phyloP scores from a whole-genome alignment of 2,888 invertebrate genomes.

The Clusia tigrina region DNA sequence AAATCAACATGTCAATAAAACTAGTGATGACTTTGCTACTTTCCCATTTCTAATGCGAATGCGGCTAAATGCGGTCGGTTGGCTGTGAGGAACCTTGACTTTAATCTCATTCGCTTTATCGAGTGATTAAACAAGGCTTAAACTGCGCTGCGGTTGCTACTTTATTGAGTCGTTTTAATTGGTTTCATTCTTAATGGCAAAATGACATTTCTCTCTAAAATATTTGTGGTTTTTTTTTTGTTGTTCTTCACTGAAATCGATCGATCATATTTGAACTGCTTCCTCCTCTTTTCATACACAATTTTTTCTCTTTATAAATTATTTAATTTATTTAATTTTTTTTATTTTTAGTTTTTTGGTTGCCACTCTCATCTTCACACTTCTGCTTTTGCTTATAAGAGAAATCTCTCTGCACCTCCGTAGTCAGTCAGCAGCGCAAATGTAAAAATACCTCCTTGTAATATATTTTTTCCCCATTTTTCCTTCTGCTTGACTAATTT shows the following conservation, averaged over 20 bases:
- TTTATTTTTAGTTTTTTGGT: neutral
- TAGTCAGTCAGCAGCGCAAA: too few species aligned
- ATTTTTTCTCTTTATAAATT: neutral
- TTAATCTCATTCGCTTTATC: conserved; percentile 18
- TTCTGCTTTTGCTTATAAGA: neutral
- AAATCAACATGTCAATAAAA: neutral
- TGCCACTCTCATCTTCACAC: neutral
- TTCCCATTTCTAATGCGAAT: neutral
- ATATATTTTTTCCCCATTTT: neutral
- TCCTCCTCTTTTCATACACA: neutral
- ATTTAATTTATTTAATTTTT: neutral
- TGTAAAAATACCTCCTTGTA: neutral
- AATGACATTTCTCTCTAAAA: too few species aligned
- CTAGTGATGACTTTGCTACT: neutral
- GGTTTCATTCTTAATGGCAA: neutral
- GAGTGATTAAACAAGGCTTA: conserved; percentile 8
- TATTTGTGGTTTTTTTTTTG: neutral
- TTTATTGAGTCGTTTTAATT: neutral
- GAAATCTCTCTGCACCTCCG: conserved; percentile 6
- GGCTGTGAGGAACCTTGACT: conserved; percentile 20
- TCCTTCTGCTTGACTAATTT: conserved; percentile 20
- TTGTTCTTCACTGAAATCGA: neutral
- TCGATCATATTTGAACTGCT: too few species aligned
- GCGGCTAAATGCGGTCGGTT: neutral
- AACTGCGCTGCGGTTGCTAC: too few species aligned